Conservation (phyloP, 2,113 vertebrate genomes). For the Calyptommatus sinebrachiatus region DNA sequence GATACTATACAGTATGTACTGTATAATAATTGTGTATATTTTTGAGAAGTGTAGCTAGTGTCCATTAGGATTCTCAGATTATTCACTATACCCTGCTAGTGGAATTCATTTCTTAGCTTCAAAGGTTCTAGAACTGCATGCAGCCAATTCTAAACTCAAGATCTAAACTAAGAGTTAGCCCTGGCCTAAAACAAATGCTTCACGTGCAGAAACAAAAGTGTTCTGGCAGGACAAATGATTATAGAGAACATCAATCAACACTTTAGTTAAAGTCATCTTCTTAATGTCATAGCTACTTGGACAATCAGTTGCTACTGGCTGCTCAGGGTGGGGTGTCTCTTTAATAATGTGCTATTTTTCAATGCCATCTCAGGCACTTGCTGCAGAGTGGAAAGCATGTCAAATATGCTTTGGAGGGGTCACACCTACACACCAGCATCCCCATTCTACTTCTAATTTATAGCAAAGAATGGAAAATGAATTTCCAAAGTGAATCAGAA, state of each 20-base stretch:
- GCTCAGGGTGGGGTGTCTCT: neutral
- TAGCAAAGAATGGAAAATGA: neutral
- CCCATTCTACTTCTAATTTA: no score
- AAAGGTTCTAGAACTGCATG: neutral
- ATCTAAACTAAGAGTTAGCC: neutral
- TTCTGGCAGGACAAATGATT: neutral
- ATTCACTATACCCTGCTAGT: neutral
- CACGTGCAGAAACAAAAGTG: neutral
- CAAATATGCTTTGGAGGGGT: no score
- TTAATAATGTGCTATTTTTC: neutral
- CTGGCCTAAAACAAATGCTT: neutral
- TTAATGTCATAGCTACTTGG: neutral
- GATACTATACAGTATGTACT: no score
- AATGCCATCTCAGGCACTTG: neutral
- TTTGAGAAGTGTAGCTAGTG: no score
- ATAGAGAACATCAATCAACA: neutral
- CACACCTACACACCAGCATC: no score
- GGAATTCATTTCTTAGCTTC: neutral
- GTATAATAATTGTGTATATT: no score
- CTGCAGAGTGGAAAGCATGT: no score
- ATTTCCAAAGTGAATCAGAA: neutral
- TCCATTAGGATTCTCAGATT: neutral
- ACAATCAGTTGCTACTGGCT: neutral
- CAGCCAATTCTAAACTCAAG: neutral
- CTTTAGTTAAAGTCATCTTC: neutral